Evolutionary conservation across 2,797 vertebrate genomes (phyloP), one percentile per base, ranked within the genome.

Genomic region (Momotus momota): DNA sequence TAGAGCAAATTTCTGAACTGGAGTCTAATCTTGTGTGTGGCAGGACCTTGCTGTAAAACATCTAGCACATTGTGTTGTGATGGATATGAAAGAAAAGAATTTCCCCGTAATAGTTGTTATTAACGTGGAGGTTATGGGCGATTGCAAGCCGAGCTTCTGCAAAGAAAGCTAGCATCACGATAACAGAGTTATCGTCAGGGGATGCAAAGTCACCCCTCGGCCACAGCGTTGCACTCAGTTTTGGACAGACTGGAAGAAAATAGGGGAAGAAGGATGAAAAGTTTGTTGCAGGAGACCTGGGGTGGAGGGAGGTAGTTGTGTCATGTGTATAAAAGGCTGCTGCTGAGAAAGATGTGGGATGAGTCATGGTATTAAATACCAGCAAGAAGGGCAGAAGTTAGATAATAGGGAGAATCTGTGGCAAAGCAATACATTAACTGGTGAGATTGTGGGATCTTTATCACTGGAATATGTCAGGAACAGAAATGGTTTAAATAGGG

Each of bases 51-150:
- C 82, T 84, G 61, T 54, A 46, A 88, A 67, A 57, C 18, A 29
- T 35, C 16, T 7, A 46, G 11, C 2, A 3, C 0, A 0, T n/a
- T 57, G 64, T 29, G 21, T 45, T 67, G 57, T 25, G 70, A 46
- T 29, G 49, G 58, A 35, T 75, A 26, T 0, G 0, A 61, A 81
- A 81, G 61, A 10, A 38, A 61, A 69, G 31, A n/a, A 46, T 69
- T 91, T 74, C 25, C 58, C 20, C 84, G 12, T 49, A 54, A 38
- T 8, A 61, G 33, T 14, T 1, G 0, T 55, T 62, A 29, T 6
- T 51, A 75, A 35, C 26, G 4, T 0, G 2, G 17, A 54, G 35
- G 7, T 57, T 86, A 11, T 5, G 35, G 35, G 35, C 35, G 35
- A 35, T 35, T 35, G 35, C 35, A 35, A 35, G 35, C 35, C 35